Conservation (phyloP, 1,140 invertebrate genomes). For the Caenorhabditis elegans region WBcel235 BX284605.5:5703001-5703500, state of each 20-base stretch:
- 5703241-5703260: slow-evolving; percentile 15
- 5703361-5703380: not conserved
- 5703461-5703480: too few species aligned
- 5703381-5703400: too few species aligned
- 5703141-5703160: slow-evolving; percentile 28
- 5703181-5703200: slow-evolving; percentile 27
- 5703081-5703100: not conserved
- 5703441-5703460: too few species aligned
- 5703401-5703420: too few species aligned
- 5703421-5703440: too few species aligned
- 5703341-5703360: not conserved
- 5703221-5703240: slow-evolving; percentile 8
- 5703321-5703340: not conserved
- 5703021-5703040: not conserved
- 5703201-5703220: slow-evolving; percentile 21
- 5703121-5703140: slow-evolving; percentile 21
- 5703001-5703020: not conserved
- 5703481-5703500: too few species aligned
- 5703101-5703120: not conserved
- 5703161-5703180: slow-evolving; percentile 10
- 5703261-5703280: not conserved
- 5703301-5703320: not conserved
- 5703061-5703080: too few species aligned
- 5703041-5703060: not conserved
- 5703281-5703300: not conserved